phyloP scores from a whole-genome alignment of 1,140 invertebrate species.

The Drosophila parvula region DNA sequence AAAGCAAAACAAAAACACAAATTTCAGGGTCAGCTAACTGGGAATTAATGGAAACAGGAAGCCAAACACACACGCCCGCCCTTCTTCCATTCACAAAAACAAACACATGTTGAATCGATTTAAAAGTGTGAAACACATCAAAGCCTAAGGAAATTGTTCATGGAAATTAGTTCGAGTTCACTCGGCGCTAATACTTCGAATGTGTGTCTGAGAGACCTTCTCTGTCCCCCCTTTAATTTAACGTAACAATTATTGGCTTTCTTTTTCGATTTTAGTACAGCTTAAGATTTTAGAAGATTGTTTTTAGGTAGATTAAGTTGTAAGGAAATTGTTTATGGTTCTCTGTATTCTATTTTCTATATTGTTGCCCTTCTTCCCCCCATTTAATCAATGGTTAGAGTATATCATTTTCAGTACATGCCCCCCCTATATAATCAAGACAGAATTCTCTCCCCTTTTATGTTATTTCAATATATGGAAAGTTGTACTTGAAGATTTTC shows the following conservation, averaged over 20 bases:
- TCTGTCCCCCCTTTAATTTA: not conserved
- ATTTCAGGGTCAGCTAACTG: constrained; percentile 44
- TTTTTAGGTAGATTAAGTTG: too few relatives aligned
- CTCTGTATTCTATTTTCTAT: rapidly evolving
- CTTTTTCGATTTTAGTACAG: too few relatives aligned
- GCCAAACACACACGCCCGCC: not conserved
- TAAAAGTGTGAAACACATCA: constrained; percentile 33
- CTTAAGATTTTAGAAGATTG: too few relatives aligned
- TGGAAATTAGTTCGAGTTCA: constrained; percentile 16
- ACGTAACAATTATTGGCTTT: too few relatives aligned
- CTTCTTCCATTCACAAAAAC: not conserved
- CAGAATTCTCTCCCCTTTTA: not conserved
- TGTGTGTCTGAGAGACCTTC: not conserved
- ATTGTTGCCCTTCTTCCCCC: too few relatives aligned
- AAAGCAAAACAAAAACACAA: constrained; percentile 32
- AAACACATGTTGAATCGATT: constrained; percentile 49
- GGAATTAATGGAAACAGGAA: constrained; percentile 47
- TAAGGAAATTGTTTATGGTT: too few relatives aligned
- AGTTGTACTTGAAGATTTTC: not conserved
- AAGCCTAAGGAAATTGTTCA: constrained; percentile 17
- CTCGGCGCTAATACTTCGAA: not conserved
- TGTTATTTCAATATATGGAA: not conserved
- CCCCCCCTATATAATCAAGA: too few relatives aligned
- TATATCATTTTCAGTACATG: too few relatives aligned
- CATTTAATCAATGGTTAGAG: not conserved